Evolutionary conservation across 64 coral and sea anemone genomes (phyloP).

Genomic region (Actinia equina): DNA sequence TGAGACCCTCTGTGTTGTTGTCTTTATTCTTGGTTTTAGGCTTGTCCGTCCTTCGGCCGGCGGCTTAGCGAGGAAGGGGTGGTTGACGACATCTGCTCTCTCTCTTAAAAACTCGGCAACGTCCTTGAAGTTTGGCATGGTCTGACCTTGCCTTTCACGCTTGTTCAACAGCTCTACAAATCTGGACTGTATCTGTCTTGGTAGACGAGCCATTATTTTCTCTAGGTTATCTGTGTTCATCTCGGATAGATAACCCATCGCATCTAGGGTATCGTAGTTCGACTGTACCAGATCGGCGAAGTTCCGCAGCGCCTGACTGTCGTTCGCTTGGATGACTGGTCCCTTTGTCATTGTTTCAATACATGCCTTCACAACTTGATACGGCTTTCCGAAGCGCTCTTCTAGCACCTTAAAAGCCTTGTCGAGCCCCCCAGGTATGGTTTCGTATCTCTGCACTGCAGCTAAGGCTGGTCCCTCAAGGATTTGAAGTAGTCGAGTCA

Average conservation of each 20-base stretch:
- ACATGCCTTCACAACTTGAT: constrained; percentile 41
- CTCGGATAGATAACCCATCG: constrained; percentile 37
- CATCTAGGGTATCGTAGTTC: constrained; percentile 43
- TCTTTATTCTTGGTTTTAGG: neutral
- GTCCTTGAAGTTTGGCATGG: too few species aligned
- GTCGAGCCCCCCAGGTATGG: constrained; percentile 32
- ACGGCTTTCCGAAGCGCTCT: constrained; percentile 51
- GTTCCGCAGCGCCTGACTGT: constrained; percentile 35
- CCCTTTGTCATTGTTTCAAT: constrained; percentile 22
- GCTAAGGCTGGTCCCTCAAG: constrained; percentile 19
- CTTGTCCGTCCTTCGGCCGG: too few species aligned
- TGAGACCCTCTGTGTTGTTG: neutral
- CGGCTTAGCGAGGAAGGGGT: too few species aligned
- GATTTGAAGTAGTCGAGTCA: constrained; percentile 24
- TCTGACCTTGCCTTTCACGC: too few species aligned
- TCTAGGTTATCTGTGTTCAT: constrained; percentile 55
- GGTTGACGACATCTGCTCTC: too few species aligned
- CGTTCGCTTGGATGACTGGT: constrained; percentile 35
- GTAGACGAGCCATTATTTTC: constrained; percentile 40
- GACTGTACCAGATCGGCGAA: constrained; percentile 48
- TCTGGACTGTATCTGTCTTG: constrained; percentile 44
- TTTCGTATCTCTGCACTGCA: constrained; percentile 38
- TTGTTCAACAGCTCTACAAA: constrained; percentile 40
- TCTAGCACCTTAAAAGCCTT: constrained; percentile 45
- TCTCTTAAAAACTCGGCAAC: too few species aligned